Evolutionary conservation across 2,888 invertebrate species (phyloP), one percentile per base, ranked within the genome.

Genomic region (Watsonalla binaria): DNA sequence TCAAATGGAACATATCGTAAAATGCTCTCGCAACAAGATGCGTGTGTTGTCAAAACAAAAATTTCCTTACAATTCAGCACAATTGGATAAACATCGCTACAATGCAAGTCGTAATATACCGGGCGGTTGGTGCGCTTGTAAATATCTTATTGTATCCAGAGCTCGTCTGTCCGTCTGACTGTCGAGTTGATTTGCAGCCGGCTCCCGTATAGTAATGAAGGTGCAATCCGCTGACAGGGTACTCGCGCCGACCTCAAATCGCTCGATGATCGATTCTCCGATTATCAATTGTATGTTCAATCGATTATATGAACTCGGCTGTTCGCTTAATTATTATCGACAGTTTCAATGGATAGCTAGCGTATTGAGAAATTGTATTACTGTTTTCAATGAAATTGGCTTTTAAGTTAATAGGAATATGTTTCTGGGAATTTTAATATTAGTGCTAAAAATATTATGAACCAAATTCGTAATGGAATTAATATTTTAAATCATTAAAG

Each of bases 121-220:
- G 68, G 63, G 56, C 52, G 57, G 65, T 72, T 65, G 70, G 70
- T 66, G 60, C 68, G 70, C 80, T 85, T 85, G 84, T 85, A 83
- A 85, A 84, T 85, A 84, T 80, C 72, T 81, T 80, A 84, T 84
- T 84, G 83, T 83, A 77, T 73, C 76, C 72, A 65, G 62, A 54
- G 70, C 69, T 78, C 79, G 83, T 81, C 81, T 76, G 82, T 84
- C 82, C 70, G 81, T 79, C 77, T 72, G 82, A 80, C 84, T 72
- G 76, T 70, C 72, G 61, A 61, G 66, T 75, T 85, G 84, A 84
- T 86, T 84, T 84, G 86, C 82, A 70, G 70, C 71, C 70, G 67
- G 83, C 84, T 83, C 73, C 84, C 71, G 86, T 83, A 84, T 86
- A 79, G 70, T 80, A 85, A 85, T 86, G 84, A 83, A 82, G 80